Percentiles rank a stretch among this genome's conserved stretches.
Evolutionary conservation across 2,888 invertebrate genomes (phyloP).

Genomic region (Ectemnius continuus): DNA sequence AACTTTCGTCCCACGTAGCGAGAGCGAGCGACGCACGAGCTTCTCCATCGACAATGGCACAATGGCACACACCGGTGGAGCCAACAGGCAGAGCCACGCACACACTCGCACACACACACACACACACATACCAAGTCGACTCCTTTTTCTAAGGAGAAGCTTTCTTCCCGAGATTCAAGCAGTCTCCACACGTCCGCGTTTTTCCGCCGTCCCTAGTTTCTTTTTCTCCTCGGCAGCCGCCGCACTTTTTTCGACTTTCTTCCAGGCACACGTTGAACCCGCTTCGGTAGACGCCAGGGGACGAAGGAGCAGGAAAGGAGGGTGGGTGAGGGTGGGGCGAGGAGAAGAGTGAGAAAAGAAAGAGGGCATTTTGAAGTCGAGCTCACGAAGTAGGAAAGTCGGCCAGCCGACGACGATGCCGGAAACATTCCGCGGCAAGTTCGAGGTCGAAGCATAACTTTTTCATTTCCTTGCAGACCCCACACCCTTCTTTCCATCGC

Average conservation of each 20-base stretch:
- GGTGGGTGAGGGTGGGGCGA: too few species aligned
- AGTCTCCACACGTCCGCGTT: conserved; percentile 8
- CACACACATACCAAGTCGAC: background rate
- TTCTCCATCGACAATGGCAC: too few species aligned
- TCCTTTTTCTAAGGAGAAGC: background rate
- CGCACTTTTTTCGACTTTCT: too few species aligned
- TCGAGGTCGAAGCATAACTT: conserved; percentile 70
- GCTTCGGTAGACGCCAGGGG: too few species aligned
- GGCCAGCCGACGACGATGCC: conserved; percentile 33
- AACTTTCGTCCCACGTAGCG: too few species aligned
- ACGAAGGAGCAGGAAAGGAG: too few species aligned
- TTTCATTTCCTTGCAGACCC: conserved; percentile 73
- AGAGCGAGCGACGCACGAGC: too few species aligned
- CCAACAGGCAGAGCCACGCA: too few species aligned
- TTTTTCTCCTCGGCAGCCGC: background rate
- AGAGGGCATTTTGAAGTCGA: conserved; percentile 1
- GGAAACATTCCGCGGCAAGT: conserved; percentile 40
- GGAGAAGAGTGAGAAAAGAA: too few species aligned
- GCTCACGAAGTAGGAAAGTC: conserved; percentile 10
- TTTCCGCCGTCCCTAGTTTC: background rate
- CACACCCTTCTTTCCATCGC: conserved; percentile 36
- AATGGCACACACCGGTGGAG: too few species aligned
- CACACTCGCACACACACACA: too few species aligned
- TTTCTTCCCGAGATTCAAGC: background rate
- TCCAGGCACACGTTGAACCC: too few species aligned